These are phyloP conservation scores for Pseudorectes ferrugineus DNA, from an alignment of 2,113 vertebrate species.

Conservation along the genomic window DNA sequence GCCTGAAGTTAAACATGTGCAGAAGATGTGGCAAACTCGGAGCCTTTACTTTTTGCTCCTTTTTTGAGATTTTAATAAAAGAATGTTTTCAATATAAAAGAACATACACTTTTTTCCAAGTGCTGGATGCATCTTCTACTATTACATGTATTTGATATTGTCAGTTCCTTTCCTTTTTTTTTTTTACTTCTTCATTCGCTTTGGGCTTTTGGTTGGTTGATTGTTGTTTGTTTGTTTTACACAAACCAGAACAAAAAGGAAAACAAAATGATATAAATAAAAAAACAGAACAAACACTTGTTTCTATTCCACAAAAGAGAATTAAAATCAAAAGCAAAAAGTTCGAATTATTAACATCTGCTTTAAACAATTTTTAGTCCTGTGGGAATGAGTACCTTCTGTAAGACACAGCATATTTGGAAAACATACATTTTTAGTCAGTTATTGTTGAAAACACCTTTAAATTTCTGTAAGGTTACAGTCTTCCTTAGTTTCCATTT, in stretches of 20 bases:
- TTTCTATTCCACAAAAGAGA: not conserved
- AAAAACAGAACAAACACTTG: not conserved
- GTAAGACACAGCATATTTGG: not conserved
- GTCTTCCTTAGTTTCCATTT: not conserved
- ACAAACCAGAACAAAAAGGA: not conserved
- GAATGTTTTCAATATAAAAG: not conserved
- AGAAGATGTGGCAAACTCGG: not conserved
- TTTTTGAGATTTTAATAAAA: not conserved
- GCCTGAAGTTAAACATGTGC: not conserved
- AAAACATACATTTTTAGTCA: not conserved
- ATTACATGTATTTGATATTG: not conserved
- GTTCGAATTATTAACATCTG: not conserved
- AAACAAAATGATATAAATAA: not conserved
- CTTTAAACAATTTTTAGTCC: not conserved
- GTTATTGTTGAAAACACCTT: not conserved
- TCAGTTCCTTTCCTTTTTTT: not conserved
- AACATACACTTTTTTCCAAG: not conserved
- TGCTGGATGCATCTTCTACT: not conserved
- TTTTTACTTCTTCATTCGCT: not conserved
- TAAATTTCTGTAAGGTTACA: not conserved
- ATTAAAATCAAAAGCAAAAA: not conserved
- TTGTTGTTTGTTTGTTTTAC: not conserved
- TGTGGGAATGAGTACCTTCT: not conserved
- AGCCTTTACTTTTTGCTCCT: not conserved
- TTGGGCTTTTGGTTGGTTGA: not conserved